phyloP scores from a whole-genome alignment of 2,797 vertebrate genomes.

The Merluccius polli region DNA sequence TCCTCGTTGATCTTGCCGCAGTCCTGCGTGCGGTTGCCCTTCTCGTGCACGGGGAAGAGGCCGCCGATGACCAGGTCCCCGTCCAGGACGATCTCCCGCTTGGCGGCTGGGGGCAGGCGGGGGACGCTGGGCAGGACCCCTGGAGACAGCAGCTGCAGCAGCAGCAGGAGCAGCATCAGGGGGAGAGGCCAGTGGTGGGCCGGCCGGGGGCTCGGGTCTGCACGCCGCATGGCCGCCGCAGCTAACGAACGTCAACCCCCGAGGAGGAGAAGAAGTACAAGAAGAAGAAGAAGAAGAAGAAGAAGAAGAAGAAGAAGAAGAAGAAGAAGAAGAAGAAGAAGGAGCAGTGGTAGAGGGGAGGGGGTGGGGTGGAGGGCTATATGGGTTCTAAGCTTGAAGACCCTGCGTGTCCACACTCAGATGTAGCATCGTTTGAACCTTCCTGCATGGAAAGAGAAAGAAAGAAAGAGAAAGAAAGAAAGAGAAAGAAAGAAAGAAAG shows the following conservation, averaged over 20 bases:
- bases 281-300: conserved; percentile 7
- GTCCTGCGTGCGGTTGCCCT: conserved; percentile 85
- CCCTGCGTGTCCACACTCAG: not conserved
- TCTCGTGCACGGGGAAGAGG: conserved; percentile 93
- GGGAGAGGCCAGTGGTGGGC: conserved; percentile 13
- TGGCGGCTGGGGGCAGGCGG: conserved; percentile 62
- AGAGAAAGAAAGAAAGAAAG: not conserved
- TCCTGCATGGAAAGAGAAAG: not conserved
- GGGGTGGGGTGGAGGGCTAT: too few relatives aligned
- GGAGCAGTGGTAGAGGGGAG: too few relatives aligned
- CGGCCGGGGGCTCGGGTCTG: conserved; percentile 43
- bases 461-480: not conserved
- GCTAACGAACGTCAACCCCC: conserved; percentile 11
- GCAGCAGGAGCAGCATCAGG: conserved; percentile 53
- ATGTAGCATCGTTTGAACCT: not conserved
- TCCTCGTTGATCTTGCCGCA: conserved; percentile 93
- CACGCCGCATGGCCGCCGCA: conserved; percentile 52
- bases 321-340: not conserved
- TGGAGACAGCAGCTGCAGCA: conserved; percentile 66
- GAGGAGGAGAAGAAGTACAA: conserved; percentile 26
- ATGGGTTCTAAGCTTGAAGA: not conserved
- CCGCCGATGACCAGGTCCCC: conserved; percentile 95
- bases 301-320: not conserved
- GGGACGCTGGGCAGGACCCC: conserved; percentile 64
- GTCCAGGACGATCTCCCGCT: conserved; percentile 87